Base-by-base conservation (phyloP, 2,113 vertebrate genomes). In the Lampris megalopsis region DNA sequence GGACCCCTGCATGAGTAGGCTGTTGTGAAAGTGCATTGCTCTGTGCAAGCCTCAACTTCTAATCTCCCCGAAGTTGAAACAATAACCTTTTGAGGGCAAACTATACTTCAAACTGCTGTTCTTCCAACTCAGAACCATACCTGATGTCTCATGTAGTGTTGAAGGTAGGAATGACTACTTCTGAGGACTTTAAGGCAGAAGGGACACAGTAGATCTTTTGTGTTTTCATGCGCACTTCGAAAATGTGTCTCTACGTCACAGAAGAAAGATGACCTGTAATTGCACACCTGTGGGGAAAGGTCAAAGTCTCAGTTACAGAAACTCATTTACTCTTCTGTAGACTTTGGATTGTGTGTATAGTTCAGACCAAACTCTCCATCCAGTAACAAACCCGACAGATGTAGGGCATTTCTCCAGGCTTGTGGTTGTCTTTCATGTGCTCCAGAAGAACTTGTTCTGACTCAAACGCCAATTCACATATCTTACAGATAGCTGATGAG, bases 341-440 rank as follows among this genome's bases (percentile, higher is more conserved):
- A 56, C 24, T 24, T 5, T 24, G 13, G n/a, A 24, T 56, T 56
- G 5, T 1, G 58, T 63, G 6, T 2, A 61, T 65, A 8, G 1
- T 47, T 56, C 5, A 45, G 56, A 42, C 11, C 5, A 56, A 73
- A 64, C 9, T 54, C 13, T 11, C 40, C 9, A 41, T 52, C 0
- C 13, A 45, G 9, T 4, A 36, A 24, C 73, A 54, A 94, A 99
- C 98, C 97, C 98, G 97, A 93, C 98, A 99, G 85, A 97, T 93
- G 67, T 99, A 99, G 1, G 98, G 98, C 98, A 99, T 99, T 93
- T 99, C 98, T 85, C 98, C 98, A 1, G 98, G 98, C 91, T 98
- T 99, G 93, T 99, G 98, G 93, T 96, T 97, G 87, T 97, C 96
- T 91, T 98, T 99, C 98, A 99, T 99, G 83, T 99, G 98, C 80